Evolutionary conservation across 2,113 vertebrate species (phyloP), one percentile per base, ranked within the genome.

Genomic region (Malurus melanocephalus): DNA sequence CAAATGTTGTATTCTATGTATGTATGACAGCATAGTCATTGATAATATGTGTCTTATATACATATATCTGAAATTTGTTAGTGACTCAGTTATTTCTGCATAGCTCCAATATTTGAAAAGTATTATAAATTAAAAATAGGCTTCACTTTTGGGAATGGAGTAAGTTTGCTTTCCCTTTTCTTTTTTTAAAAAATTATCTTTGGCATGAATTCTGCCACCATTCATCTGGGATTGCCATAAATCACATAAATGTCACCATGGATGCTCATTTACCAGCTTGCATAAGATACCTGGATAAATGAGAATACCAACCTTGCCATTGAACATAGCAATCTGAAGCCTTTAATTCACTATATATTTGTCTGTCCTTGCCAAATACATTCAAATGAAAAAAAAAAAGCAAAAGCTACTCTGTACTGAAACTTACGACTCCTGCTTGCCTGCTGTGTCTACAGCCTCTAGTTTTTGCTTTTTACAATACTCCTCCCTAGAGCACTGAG

Each of bases 241-340:
- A 76, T 66, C 28, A 16, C 11, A 8, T n/a, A 1, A 42, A 30
- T 13, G 7, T 55, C 35, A 21, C 22, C 0, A 0, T n/a, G 24
- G 40, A 59, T 74, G 33, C 18, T 80, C 55, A 53, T 65, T 65
- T 57, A 38, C 5, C 30, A 72, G 24, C n/a, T 82, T 89, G 23
- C 35, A 30, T 49, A 73, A 76, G 18, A 43, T 20, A 61, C 5
- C 14, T 77, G 2, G 51, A 51, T 59, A 43, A 82, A 77, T 30
- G 8, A 56, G 24, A 69, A 83, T 61, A 32, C 24, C 22, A 83
- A 7, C 7, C 23, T 77, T 77, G 16, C 10, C 48, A 59, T 33
- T 59, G 20, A 38, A 30, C 13, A 15, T 16, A 55, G 9, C 7
- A 80, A 21, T 26, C 32, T 55, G 21, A 81, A 85, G 8, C 23